phyloP scores from a whole-genome alignment of 1,140 invertebrate species.

The Platyura marginata region DNA sequence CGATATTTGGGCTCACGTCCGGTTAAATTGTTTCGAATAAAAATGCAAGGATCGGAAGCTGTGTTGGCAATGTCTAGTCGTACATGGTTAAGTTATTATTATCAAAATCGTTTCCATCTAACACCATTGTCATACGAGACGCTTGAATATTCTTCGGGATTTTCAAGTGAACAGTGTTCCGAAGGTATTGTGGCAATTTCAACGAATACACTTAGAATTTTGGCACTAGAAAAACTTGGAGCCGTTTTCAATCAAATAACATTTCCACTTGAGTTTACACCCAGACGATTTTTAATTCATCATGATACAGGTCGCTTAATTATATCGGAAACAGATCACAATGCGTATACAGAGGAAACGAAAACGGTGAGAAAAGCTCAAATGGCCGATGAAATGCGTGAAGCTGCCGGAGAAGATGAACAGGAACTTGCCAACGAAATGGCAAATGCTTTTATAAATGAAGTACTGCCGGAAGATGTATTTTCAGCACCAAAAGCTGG shows the following conservation, averaged over 20 bases:
- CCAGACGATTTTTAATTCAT: slow-evolving; percentile 88
- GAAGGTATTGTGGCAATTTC: slow-evolving; percentile 99
- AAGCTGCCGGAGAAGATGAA: slow-evolving; percentile 88
- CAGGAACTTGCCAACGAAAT: slow-evolving; percentile 89
- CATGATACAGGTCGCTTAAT: slow-evolving; percentile 81
- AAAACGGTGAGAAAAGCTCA: slow-evolving; percentile 70
- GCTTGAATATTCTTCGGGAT: slow-evolving; percentile 94
- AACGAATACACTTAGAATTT: slow-evolving; percentile 90
- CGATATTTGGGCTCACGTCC: slow-evolving; percentile 87
- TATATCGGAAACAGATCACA: slow-evolving; percentile 94
- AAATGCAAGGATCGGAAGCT: slow-evolving; percentile 89
- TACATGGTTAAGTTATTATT: slow-evolving; percentile 97
- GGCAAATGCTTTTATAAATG: slow-evolving; percentile 89
- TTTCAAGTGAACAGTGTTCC: slow-evolving; percentile 78
- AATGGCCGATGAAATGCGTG: slow-evolving; percentile 88
- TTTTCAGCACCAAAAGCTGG: slow-evolving; percentile 96
- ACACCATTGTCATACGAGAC: slow-evolving; percentile 93
- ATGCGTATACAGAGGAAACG: slow-evolving; percentile 93
- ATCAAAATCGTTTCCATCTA: slow-evolving; percentile 91
- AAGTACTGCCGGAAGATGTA: slow-evolving; percentile 79
- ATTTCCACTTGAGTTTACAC: slow-evolving; percentile 86
- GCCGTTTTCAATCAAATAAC: slow-evolving; percentile 95
- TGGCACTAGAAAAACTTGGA: slow-evolving; percentile 94
- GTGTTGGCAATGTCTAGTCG: slow-evolving; percentile 95
- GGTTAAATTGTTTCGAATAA: slow-evolving; percentile 90